phyloP scores from a whole-genome alignment of 2,113 vertebrate genomes.

The Podocnemis expansa region DNA sequence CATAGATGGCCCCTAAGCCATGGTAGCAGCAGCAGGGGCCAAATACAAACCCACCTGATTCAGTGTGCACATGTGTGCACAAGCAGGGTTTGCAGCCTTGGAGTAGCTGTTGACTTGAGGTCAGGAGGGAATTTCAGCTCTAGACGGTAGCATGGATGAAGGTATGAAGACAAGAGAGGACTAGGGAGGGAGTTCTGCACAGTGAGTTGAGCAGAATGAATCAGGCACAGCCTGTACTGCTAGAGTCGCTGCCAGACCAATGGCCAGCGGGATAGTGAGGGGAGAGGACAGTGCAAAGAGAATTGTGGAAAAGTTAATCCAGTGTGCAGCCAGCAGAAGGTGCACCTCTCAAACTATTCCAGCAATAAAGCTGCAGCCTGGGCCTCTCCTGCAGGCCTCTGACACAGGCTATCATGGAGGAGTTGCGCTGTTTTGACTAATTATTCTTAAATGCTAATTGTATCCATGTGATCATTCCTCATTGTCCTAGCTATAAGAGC shows the following conservation, averaged over 20 bases:
- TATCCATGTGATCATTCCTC: neutral
- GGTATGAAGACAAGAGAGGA: neutral
- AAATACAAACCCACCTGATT: too few relatives aligned
- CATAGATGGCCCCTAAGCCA: too few relatives aligned
- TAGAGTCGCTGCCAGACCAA: accelerated
- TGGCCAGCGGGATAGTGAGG: accelerated
- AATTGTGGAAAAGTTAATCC: neutral
- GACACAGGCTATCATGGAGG: accelerated
- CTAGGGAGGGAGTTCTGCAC: neutral
- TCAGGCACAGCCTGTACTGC: neutral
- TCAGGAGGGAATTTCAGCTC: neutral
- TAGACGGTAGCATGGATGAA: neutral
- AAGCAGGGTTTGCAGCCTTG: too few relatives aligned
- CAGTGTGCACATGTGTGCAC: too few relatives aligned
- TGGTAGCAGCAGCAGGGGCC: too few relatives aligned
- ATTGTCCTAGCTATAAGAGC: neutral
- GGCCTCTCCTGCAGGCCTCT: too few relatives aligned
- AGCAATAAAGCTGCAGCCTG: neutral
- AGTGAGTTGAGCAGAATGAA: neutral
- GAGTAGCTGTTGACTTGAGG: neutral
- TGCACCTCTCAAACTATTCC: neutral
- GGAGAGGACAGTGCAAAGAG: accelerated
- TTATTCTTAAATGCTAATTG: neutral
- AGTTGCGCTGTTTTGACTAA: neutral
- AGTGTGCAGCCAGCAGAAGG: neutral